Evolutionary conservation across 1,140 invertebrate genomes (phyloP).

Genomic region (Stratiolaelaps scimitus): DNA sequence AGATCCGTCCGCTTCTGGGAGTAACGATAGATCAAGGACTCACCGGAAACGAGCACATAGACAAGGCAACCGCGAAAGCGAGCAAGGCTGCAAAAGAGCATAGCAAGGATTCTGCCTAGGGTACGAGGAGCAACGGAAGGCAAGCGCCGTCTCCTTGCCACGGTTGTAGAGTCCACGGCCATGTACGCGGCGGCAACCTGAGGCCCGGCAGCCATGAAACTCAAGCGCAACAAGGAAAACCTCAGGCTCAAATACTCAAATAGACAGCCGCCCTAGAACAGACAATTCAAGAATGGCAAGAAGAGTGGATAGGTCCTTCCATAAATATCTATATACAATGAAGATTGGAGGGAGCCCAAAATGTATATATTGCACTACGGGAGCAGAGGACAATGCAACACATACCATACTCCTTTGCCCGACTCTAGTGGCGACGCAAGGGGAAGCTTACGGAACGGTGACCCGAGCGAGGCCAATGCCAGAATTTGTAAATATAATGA

Average conservation of each 20-base stretch:
- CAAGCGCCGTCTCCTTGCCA: neutral
- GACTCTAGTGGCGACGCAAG: no score
- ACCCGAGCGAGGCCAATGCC: no score
- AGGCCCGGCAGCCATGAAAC: neutral
- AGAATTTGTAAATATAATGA: no score
- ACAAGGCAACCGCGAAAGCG: neutral
- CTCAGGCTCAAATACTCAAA: no score
- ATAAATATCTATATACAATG: neutral
- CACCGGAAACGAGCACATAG: neutral
- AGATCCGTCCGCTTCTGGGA: neutral
- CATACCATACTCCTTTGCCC: no score
- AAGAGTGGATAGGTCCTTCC: neutral
- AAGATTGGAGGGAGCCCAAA: no score
- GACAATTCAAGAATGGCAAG: slow-evolving; percentile 1
- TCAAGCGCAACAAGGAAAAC: neutral
- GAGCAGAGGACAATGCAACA: no score
- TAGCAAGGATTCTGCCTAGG: neutral
- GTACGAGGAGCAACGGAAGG: neutral
- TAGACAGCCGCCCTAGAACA: neutral
- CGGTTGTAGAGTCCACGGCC: neutral
- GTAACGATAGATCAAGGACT: neutral
- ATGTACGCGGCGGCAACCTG: neutral
- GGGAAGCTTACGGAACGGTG: no score
- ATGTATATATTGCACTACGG: no score
- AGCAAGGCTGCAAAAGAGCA: neutral